These are phyloP conservation scores for Glaucopsyche alexis DNA, from an alignment of 2,888 invertebrate species.

Conservation along the genomic window DNA sequence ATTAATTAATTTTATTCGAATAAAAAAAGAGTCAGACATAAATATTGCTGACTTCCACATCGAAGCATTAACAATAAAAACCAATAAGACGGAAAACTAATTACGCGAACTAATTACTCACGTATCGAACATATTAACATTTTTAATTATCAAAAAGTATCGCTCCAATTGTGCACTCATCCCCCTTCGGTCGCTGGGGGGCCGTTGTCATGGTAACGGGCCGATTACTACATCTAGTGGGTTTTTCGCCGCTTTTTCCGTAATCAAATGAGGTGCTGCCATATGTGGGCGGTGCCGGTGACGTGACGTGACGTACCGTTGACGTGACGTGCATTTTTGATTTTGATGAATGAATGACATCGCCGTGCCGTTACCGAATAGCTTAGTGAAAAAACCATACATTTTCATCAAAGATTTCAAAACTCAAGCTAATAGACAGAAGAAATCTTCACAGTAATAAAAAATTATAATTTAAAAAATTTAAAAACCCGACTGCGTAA, in stretches of 20 bases:
- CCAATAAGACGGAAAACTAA: slow-evolving; percentile 16
- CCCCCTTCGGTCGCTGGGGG: slow-evolving; percentile 54
- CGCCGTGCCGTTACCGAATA: too few species aligned
- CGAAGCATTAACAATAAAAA: neutral
- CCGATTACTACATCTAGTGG: slow-evolving; percentile 79
- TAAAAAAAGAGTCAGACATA: neutral
- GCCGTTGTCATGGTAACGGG: slow-evolving; percentile 67
- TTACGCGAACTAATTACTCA: slow-evolving; percentile 22
- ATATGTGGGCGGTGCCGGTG: slow-evolving; percentile 55
- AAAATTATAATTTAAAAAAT: too few species aligned
- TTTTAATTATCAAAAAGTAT: slow-evolving; percentile 29
- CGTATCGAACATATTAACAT: slow-evolving; percentile 1
- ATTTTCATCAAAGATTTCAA: too few species aligned
- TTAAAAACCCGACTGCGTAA: too few species aligned
- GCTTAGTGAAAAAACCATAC: too few species aligned
- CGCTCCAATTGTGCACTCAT: slow-evolving; percentile 20
- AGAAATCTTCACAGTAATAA: too few species aligned
- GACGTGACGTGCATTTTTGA: neutral
- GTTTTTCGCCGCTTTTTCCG: slow-evolving; percentile 80
- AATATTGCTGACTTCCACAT: neutral
- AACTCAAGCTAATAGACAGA: too few species aligned
- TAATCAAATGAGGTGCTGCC: slow-evolving; percentile 80
- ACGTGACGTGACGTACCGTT: slow-evolving; percentile 35
- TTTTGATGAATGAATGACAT: too few species aligned
- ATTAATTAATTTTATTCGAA: too few species aligned